Base-by-base conservation (phyloP, 2,797 vertebrate genomes). In the Eulemur mongoz region DNA sequence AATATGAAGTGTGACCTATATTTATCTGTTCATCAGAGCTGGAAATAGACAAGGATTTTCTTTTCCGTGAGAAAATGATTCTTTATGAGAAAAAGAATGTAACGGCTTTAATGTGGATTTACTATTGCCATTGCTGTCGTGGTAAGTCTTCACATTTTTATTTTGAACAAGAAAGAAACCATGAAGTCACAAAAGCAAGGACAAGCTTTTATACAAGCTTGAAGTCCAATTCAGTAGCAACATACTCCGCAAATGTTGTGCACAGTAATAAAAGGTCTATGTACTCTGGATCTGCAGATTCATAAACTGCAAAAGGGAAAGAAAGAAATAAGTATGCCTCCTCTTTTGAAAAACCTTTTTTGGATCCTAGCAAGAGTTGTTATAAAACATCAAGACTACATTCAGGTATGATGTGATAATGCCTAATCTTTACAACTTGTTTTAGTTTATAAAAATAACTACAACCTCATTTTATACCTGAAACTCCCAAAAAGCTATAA, bases 1-100 rank as follows among this genome's bases (percentile, higher is more conserved):
- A 95, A 89, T 95, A 81, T 45, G 48, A 94, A 91, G 7, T n/a
- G 23, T 81, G 57, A 96, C 67, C n/a, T 40, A 91, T 86, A 84
- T 65, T 85, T 40, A 79, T 85, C 95, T 92, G 76, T 93, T 50
- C 43, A 73, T 95, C 54, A 86, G 61, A 86, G 25, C 57, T 93
- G 12, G 59, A 92, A 94, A 86, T 93, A 83, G 23, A 61, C 20
- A 70, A 32, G 63, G 63, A 90, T 93, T 93, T 94, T 88, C 76
- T 90, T 93, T 97, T 84, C 76, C 65, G 1, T 70, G 45, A 94
- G 76, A 89, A 94, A 97, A 95, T 95, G 48, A 90, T 92, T 93
- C 13, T 92, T 97, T 94, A 70, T 69, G 80, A 73, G 84, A 70
- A 78, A 95, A 91, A 85, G 22, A 43, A 50, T 80, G 59, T 48